Evolutionary conservation across 2,113 vertebrate species (phyloP).

Genomic region (Crotalus viridis): DNA sequence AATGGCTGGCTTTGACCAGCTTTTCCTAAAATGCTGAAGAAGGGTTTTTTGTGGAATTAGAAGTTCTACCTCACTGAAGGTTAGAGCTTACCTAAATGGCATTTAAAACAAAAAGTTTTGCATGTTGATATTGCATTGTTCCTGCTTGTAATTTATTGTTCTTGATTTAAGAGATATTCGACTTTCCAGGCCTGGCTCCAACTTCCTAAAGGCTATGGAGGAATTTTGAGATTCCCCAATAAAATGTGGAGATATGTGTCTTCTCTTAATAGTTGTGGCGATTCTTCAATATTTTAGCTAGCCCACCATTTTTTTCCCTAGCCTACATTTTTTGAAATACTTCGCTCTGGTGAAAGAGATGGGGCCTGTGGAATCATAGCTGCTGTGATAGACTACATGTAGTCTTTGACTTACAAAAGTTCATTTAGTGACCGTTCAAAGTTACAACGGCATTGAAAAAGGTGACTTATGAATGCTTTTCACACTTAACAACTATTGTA

Average conservation of each 20-base stretch:
- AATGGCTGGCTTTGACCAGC: constrained; percentile 49
- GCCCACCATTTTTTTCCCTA: background rate
- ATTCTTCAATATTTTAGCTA: background rate
- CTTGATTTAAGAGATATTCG: background rate
- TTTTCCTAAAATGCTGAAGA: constrained; percentile 38
- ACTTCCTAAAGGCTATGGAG: background rate
- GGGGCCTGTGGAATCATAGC: too few species aligned
- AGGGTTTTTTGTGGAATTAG: constrained; percentile 47
- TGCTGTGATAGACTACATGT: too few species aligned
- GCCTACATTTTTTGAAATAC: background rate
- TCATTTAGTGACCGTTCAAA: too few species aligned
- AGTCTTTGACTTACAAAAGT: too few species aligned
- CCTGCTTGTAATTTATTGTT: constrained; percentile 4
- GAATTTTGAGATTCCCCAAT: background rate
- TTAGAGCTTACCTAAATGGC: background rate
- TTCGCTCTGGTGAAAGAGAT: background rate
- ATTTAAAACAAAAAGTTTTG: background rate
- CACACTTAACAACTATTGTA: too few species aligned
- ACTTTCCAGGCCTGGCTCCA: background rate
- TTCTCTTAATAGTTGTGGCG: too few species aligned
- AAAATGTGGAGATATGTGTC: background rate
- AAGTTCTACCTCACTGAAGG: constrained; percentile 49
- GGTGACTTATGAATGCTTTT: too few species aligned
- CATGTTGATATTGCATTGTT: constrained; percentile 7
- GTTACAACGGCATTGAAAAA: too few species aligned